Percentiles rank a stretch among this genome's conserved stretches.
Conservation (phyloP, 23 tunicate species). For the Oikopleura dioica region DNA sequence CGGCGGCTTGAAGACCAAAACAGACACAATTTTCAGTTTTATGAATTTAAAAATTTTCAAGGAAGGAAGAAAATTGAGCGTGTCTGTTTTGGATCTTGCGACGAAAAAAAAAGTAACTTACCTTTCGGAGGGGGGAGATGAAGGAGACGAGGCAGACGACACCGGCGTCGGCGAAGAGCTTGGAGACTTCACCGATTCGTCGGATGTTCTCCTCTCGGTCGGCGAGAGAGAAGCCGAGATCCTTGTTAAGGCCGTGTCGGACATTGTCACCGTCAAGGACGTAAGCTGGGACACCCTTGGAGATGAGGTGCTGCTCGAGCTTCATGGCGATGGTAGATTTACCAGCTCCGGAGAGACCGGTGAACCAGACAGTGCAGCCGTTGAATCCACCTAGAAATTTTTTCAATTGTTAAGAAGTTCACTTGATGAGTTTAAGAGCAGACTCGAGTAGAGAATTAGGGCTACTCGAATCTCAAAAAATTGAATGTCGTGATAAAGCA, state of each 20-base stretch:
- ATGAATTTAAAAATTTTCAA: no score
- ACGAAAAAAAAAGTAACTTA: constrained; percentile 6
- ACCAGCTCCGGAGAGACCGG: constrained; percentile 98
- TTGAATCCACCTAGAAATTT: constrained; percentile 36
- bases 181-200: constrained; percentile 91
- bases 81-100: no score
- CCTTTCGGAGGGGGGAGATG: constrained; percentile 93
- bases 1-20: no score
- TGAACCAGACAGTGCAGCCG: constrained; percentile 98
- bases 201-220: constrained; percentile 90
- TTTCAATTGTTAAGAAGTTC: no score
- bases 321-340: constrained; percentile 88
- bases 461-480: not conserved
- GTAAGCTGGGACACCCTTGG: constrained; percentile 97
- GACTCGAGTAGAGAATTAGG: not conserved
- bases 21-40: no score
- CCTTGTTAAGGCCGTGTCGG: constrained; percentile 90
- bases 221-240: constrained; percentile 67
- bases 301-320: constrained; percentile 61
- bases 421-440: not conserved
- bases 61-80: no score
- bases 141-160: constrained; percentile 96
- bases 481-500: not conserved
- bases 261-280: constrained; percentile 89
- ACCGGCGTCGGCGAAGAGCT: constrained; percentile 95